A percentile compares a stretch with the other conserved stretches of the same genome.
Evolutionary conservation across 2,888 invertebrate species (phyloP).

Genomic region (Pseudeuparius sepicola): DNA sequence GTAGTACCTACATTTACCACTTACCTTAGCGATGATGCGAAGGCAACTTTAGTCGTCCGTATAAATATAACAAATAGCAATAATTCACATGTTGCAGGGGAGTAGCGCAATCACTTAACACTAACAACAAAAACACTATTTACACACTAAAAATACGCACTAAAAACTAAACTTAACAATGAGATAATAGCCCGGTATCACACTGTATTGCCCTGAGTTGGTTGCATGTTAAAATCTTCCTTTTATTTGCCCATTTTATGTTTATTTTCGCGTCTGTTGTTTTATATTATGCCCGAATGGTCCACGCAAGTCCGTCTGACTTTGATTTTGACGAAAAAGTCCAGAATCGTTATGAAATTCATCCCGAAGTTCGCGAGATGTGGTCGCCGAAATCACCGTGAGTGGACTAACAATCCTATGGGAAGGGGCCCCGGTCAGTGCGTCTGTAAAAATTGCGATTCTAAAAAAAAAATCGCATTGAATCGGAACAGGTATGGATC

Average conservation of each 20-base stretch:
- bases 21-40: too few relatives aligned
- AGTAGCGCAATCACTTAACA: too few relatives aligned
- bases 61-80: too few relatives aligned
- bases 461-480: conserved; percentile 32
- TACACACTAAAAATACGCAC: conserved; percentile 17
- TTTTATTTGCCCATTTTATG: conserved; percentile 18
- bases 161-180: conserved; percentile 22
- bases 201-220: conserved; percentile 38
- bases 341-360: too few relatives aligned
- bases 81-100: too few relatives aligned
- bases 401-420: too few relatives aligned
- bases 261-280: neutral
- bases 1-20: too few relatives aligned
- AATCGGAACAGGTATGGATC: conserved; percentile 35
- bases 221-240: conserved; percentile 28
- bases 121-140: conserved; percentile 14
- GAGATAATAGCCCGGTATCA: conserved; percentile 33
- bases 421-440: too few relatives aligned
- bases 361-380: too few relatives aligned
- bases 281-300: conserved; percentile 2
- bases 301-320: conserved; percentile 12
- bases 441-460: conserved; percentile 34
- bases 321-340: conserved; percentile 14
- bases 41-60: too few relatives aligned
- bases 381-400: too few relatives aligned